phyloP scores from a whole-genome alignment of 2,888 invertebrate species.

The Calameuta idolon region DNA sequence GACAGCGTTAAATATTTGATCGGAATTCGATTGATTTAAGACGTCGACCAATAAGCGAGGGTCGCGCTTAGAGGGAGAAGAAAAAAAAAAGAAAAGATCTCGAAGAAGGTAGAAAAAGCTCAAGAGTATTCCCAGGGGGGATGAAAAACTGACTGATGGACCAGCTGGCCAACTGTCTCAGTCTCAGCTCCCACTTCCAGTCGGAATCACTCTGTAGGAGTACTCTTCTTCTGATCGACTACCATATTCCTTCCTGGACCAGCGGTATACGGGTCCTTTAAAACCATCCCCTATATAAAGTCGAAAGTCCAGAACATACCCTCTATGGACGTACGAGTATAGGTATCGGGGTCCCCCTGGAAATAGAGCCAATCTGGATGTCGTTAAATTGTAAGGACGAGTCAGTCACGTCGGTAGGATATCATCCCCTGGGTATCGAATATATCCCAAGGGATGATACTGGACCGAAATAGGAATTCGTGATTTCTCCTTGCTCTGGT shows the following conservation, averaged over 20 bases:
- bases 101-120: constrained; percentile 25
- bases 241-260: constrained; percentile 19
- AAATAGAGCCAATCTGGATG: constrained; percentile 56
- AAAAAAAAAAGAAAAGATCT: constrained; percentile 27
- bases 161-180: constrained; percentile 58
- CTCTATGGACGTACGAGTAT: constrained; percentile 1
- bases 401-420: constrained; percentile 6
- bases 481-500: background rate
- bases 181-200: constrained; percentile 42
- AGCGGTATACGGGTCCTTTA: constrained; percentile 41
- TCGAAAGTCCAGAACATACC: background rate
- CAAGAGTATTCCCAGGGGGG: constrained; percentile 56
- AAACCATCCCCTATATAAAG: constrained; percentile 37
- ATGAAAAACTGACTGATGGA: constrained; percentile 44
- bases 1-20: constrained; percentile 64
- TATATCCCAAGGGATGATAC: background rate
- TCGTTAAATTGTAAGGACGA: constrained; percentile 43
- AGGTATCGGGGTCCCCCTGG: constrained; percentile 28
- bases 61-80: constrained; percentile 19
- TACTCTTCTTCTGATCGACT: constrained; percentile 24
- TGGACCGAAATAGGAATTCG: background rate
- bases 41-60: constrained; percentile 45
- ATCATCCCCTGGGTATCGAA: background rate
- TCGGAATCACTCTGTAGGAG: background rate
- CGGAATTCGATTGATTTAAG: constrained; percentile 62